These are phyloP conservation scores for Thamnophis sirtalis DNA, from an alignment of 2,113 vertebrate species.

Conservation along the genomic window DNA sequence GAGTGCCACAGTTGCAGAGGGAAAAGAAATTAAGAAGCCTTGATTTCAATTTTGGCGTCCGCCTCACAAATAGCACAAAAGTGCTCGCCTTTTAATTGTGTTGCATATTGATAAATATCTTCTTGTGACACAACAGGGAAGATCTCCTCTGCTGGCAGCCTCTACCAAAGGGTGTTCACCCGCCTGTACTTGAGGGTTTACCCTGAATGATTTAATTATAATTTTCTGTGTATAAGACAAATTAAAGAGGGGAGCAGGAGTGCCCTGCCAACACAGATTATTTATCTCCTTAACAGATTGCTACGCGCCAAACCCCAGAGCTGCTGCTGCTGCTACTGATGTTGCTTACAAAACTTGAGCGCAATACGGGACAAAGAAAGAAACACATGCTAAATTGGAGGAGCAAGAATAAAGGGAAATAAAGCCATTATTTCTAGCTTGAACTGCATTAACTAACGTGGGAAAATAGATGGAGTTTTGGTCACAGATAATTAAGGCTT, in stretches of 20 bases:
- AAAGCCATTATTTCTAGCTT: slow-evolving; percentile 54
- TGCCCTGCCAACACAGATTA: slow-evolving; percentile 90
- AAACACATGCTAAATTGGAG: slow-evolving; percentile 53
- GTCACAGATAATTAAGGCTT: background rate
- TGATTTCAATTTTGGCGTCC: slow-evolving; percentile 67
- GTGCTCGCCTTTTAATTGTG: slow-evolving; percentile 61
- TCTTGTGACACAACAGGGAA: slow-evolving; percentile 67
- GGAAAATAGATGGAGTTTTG: slow-evolving; percentile 8
- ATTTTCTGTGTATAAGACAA: slow-evolving; percentile 90
- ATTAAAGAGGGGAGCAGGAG: slow-evolving; percentile 88
- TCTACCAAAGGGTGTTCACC: slow-evolving; percentile 70
- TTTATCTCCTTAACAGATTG: slow-evolving; percentile 95
- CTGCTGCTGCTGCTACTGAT: slow-evolving; percentile 74
- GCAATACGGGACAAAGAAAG: slow-evolving; percentile 54
- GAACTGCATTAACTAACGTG: background rate
- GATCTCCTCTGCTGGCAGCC: slow-evolving; percentile 74
- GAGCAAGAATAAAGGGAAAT: slow-evolving; percentile 25
- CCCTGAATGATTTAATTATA: slow-evolving; percentile 96
- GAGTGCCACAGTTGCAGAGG: slow-evolving; percentile 56
- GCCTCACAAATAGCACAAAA: slow-evolving; percentile 70
- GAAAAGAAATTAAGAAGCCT: slow-evolving; percentile 70
- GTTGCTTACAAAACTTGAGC: slow-evolving; percentile 56
- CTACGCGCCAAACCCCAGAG: slow-evolving; percentile 85
- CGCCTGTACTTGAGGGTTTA: slow-evolving; percentile 81
- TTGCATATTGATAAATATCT: slow-evolving; percentile 78